phyloP scores from a whole-genome alignment of 2,113 vertebrate species.

The Odocoileus hemionus region DNA sequence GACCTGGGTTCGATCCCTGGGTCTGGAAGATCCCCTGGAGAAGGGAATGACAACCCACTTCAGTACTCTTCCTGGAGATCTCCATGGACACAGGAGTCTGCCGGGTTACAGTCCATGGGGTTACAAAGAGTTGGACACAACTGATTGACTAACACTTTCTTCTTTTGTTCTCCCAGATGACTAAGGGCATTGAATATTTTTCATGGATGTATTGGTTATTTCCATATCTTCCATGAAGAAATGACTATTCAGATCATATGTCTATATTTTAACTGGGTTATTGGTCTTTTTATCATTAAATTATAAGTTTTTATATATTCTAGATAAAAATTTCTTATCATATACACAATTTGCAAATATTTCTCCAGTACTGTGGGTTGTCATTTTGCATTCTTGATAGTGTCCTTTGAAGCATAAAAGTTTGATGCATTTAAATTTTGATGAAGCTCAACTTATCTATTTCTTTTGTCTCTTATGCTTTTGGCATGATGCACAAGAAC shows the following conservation, averaged over 20 bases:
- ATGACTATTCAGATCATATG: background rate
- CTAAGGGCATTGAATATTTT: background rate
- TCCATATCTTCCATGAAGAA: background rate
- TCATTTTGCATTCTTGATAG: background rate
- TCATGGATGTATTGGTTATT: background rate
- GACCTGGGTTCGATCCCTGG: background rate
- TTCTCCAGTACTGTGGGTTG: background rate
- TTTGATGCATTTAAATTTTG: background rate
- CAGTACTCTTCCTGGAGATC: background rate
- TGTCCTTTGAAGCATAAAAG: background rate
- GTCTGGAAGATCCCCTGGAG: background rate
- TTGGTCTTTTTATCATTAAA: background rate
- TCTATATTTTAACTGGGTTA: background rate
- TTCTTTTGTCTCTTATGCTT: background rate
- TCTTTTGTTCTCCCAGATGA: background rate
- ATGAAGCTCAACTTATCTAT: background rate
- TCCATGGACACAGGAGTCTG: background rate
- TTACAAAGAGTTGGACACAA: background rate
- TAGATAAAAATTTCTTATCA: background rate
- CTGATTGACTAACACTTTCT: background rate
- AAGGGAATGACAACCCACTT: background rate
- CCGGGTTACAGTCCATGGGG: rapidly evolving
- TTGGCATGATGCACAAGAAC: background rate
- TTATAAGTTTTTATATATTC: background rate
- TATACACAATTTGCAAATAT: background rate